Conservation (phyloP, 2,888 invertebrate genomes). For the Timema cristinae region DNA sequence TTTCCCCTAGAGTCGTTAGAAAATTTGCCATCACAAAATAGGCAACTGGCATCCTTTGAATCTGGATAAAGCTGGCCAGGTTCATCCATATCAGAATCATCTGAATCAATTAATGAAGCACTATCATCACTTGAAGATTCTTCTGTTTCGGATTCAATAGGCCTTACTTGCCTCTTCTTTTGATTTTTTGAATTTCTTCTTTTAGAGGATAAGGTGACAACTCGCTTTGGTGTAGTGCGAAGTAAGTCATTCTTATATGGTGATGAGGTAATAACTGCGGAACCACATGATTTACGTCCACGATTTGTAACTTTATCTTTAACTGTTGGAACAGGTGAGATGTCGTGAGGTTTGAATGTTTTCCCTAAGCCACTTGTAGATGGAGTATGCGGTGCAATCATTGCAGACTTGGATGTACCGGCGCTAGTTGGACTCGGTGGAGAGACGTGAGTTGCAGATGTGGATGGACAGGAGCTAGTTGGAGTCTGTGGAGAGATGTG, state of each 20-base stretch:
- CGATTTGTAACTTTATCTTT: no score
- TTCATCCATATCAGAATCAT: slow-evolving; percentile 2
- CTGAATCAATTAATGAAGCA: neutral
- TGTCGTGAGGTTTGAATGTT: neutral
- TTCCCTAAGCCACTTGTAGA: neutral
- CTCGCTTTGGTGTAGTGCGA: no score
- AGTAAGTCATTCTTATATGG: no score
- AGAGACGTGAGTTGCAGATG: no score
- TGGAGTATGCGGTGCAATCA: no score
- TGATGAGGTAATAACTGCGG: no score
- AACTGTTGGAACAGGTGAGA: slow-evolving; percentile 11
- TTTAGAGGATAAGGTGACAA: no score
- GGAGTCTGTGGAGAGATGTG: neutral
- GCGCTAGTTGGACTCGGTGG: no score
- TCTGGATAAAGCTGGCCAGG: neutral
- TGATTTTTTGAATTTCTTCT: neutral
- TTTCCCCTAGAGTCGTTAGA: slow-evolving; percentile 3
- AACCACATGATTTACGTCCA: no score
- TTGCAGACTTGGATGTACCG: no score
- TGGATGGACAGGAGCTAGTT: neutral
- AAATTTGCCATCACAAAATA: slow-evolving; percentile 10
- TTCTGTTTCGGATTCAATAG: neutral
- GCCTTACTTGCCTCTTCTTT: neutral
- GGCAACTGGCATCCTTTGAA: neutral
- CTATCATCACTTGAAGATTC: neutral